These are phyloP conservation scores for Saccopteryx bilineata DNA, from an alignment of 2,113 vertebrate genomes.

Conservation along the genomic window DNA sequence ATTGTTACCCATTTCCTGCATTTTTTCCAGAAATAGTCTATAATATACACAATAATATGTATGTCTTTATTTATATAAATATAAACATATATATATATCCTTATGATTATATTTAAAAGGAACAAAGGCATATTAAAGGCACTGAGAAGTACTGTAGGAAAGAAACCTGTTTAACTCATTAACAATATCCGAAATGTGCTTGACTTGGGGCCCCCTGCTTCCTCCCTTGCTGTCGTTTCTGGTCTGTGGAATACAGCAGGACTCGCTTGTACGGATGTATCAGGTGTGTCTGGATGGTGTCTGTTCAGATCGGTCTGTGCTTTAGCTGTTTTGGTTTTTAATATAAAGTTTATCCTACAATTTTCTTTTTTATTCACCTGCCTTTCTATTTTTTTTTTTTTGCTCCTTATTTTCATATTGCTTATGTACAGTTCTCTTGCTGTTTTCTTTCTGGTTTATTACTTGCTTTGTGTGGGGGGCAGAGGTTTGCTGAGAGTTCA, in stretches of 20 bases:
- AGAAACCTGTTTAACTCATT: neutral
- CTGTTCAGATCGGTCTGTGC: neutral
- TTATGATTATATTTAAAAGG: constrained; percentile 26
- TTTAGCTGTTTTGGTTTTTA: neutral
- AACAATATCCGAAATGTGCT: neutral
- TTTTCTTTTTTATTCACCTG: neutral
- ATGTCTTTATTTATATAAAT: neutral
- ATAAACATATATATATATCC: neutral
- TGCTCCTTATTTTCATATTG: neutral
- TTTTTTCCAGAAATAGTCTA: neutral
- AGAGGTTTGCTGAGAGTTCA: neutral
- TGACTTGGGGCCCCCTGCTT: neutral
- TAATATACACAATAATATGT: neutral
- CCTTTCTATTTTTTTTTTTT: neutral
- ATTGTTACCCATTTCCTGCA: neutral
- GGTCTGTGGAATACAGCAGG: neutral
- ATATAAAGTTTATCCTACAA: neutral
- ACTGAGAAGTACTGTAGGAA: constrained; percentile 13
- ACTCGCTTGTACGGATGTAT: neutral
- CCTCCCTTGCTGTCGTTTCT: neutral
- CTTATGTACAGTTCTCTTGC: neutral
- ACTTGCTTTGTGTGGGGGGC: neutral
- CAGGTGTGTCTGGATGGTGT: neutral
- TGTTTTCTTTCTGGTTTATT: neutral
- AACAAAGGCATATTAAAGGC: constrained; percentile 28